Evolutionary conservation across 2,888 invertebrate species (phyloP).

Genomic region (Barypeithes pellucidus): DNA sequence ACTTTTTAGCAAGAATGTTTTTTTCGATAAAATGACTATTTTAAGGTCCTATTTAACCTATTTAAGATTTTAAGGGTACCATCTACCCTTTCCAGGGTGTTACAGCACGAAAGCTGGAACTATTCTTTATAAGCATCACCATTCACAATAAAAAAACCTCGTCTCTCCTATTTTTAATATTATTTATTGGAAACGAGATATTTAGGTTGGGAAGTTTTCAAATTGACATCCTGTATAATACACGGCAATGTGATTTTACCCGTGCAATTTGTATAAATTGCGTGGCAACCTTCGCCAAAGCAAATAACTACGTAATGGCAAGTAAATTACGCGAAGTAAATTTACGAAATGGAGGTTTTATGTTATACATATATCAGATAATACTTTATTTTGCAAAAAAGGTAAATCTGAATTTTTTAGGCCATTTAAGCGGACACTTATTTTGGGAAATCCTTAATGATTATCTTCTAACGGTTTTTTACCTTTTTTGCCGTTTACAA

Average conservation of each 20-base stretch:
- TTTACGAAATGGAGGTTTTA: constrained; percentile 15
- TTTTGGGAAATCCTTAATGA: background rate
- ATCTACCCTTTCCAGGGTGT: too few species aligned
- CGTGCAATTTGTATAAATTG: constrained; percentile 25
- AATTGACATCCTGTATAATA: too few species aligned
- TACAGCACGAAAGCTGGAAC: too few species aligned
- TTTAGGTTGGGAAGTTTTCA: too few species aligned
- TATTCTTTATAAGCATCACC: too few species aligned
- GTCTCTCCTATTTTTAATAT: too few species aligned
- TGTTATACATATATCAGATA: constrained; percentile 12
- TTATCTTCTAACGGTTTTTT: background rate
- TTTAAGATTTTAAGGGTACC: too few species aligned
- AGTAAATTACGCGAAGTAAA: constrained; percentile 15
- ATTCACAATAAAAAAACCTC: too few species aligned
- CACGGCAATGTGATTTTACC: constrained; percentile 1
- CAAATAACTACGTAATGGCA: constrained; percentile 15
- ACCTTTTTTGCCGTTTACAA: background rate
- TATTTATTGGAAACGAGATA: too few species aligned
- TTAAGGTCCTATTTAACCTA: too few species aligned
- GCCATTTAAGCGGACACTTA: background rate
- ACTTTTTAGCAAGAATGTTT: too few species aligned
- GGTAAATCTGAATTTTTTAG: background rate
- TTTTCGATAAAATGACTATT: too few species aligned
- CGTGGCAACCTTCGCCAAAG: constrained; percentile 17
- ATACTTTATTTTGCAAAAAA: constrained; percentile 7